Evolutionary conservation across 2,797 vertebrate species (phyloP).

Genomic region (Sebastiscus albofasciatus): DNA sequence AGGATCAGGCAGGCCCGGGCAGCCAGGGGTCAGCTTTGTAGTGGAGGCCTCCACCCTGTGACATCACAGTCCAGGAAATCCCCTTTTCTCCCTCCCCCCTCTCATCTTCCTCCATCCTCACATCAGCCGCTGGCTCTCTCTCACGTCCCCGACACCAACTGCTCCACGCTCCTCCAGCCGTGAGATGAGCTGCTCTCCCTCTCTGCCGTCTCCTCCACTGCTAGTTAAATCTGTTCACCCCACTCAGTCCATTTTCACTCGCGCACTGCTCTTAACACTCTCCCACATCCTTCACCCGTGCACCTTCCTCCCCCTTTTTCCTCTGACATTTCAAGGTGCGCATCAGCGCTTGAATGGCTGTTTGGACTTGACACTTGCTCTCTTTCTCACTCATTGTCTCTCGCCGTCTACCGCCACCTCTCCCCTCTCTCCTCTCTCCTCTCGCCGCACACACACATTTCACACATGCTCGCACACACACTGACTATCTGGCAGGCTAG

Average conservation of each 20-base stretch:
- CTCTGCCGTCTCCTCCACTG: constrained; percentile 8
- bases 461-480: constrained; percentile 39
- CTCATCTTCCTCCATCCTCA: not conserved
- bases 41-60: constrained; percentile 23
- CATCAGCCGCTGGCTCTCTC: not conserved
- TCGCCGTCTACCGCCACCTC: not conserved
- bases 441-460: constrained; percentile 24
- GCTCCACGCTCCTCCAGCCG: constrained; percentile 18
- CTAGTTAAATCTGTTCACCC: constrained; percentile 18
- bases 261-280: constrained; percentile 3
- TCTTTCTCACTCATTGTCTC: constrained; percentile 17
- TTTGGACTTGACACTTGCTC: constrained; percentile 35
- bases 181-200: constrained; percentile 19
- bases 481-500: constrained; percentile 21
- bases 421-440: not conserved
- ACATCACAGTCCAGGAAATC: constrained; percentile 41
- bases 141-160: constrained; percentile 11
- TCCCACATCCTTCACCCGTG: constrained; percentile 4
- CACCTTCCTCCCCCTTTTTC: constrained; percentile 11
- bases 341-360: constrained; percentile 11
- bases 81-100: not conserved
- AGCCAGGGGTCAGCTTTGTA: constrained; percentile 42
- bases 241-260: constrained; percentile 30
- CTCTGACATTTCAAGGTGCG: constrained; percentile 45
- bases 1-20: constrained; percentile 6